Evolutionary conservation across 1,140 invertebrate genomes (phyloP).

Genomic region (Pogonomyrmex californicus): DNA sequence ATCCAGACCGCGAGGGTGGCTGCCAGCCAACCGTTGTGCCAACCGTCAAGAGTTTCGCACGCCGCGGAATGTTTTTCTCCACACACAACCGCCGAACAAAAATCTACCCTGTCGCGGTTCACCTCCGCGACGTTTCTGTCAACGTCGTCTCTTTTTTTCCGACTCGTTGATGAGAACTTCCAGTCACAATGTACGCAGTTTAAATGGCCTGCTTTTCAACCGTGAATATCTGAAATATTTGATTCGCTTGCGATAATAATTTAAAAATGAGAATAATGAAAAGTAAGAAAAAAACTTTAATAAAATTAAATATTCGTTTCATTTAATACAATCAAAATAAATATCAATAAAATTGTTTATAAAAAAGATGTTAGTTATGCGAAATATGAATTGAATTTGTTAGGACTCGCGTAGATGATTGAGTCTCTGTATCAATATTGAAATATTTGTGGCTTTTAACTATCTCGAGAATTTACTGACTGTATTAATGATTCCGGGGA

Average conservation of each 20-base stretch:
- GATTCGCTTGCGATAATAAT: not conserved
- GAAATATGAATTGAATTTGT: conserved; percentile 4
- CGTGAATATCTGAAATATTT: conserved; percentile 1
- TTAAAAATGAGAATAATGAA: conserved; percentile 5
- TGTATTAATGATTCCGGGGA: conserved; percentile 70
- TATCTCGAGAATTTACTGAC: conserved; percentile 41
- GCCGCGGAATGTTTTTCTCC: conserved; percentile 48
- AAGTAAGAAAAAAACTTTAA: not conserved
- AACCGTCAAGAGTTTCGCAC: conserved; percentile 54
- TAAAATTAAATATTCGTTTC: not conserved
- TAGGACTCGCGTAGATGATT: not conserved
- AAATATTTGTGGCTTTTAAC: not conserved
- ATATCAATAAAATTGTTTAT: not conserved
- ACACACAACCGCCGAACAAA: conserved; percentile 54
- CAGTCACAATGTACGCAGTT: conserved; percentile 12
- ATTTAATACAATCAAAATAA: not conserved
- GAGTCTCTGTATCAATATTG: not conserved
- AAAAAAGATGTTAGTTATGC: not conserved
- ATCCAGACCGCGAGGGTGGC: conserved; percentile 3
- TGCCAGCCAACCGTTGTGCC: conserved; percentile 50
- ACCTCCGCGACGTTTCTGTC: conserved; percentile 15
- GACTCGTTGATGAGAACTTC: conserved; percentile 42
- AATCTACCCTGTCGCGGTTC: conserved; percentile 34
- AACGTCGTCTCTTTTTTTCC: conserved; percentile 36
- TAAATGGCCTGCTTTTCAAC: conserved; percentile 13